Conservation (phyloP, 2,888 invertebrate genomes). For the Zootermopsis nevadensis region DNA sequence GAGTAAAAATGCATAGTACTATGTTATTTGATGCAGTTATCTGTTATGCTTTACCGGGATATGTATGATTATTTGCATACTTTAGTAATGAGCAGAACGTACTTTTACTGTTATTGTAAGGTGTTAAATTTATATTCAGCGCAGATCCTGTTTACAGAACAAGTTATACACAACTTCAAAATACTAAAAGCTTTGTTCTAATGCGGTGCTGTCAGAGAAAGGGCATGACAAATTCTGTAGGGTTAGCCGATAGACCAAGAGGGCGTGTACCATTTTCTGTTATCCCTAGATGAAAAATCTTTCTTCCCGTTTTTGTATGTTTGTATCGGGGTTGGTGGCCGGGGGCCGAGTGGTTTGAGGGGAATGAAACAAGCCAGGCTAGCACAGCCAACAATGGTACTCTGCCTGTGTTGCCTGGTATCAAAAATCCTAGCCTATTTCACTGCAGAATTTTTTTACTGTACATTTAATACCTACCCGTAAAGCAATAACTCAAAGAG, state of each 20-base stretch:
- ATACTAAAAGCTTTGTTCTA: neutral
- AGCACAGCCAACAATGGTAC: neutral
- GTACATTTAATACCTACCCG: constrained; percentile 1
- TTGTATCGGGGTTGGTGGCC: too few relatives aligned
- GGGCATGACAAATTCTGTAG: neutral
- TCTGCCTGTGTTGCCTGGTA: neutral
- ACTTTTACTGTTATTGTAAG: neutral
- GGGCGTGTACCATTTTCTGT: constrained; percentile 1
- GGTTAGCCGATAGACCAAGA: neutral
- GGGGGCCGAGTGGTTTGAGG: neutral
- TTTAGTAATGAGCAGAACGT: neutral
- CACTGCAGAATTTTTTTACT: neutral
- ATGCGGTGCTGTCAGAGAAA: neutral
- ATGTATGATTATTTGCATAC: neutral
- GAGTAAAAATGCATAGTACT: too few relatives aligned
- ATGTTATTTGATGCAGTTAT: neutral
- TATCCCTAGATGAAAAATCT: constrained; percentile 3
- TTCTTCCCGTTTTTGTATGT: neutral
- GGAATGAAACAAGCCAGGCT: neutral
- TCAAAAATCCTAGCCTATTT: neutral
- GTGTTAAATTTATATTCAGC: neutral
- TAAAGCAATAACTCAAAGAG: constrained; percentile 22
- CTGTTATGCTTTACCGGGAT: neutral
- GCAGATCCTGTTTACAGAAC: neutral
- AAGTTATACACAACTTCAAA: neutral